Evolutionary conservation across 1,140 invertebrate species (phyloP), one percentile per base, ranked within the genome.

Genomic region (Oncopeltus fasciatus): DNA sequence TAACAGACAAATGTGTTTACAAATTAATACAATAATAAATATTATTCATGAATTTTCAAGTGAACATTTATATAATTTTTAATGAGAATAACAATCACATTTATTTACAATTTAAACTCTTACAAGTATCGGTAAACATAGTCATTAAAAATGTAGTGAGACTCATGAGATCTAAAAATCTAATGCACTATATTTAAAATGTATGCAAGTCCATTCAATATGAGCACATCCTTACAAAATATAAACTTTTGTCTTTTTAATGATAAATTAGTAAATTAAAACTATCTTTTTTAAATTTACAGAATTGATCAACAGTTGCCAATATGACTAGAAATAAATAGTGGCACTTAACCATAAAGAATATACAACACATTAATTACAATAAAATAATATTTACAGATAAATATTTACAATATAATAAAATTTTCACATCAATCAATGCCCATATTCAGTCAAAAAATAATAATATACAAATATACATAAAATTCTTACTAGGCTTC

Each of bases 321-420:
- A 26, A 53, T 53, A 53, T 53, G 49, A 53, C 49, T 53, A 53
- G 49, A 53, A 53, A 53, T 53, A 24, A 53, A 53, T 53, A 24
- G 49, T 53, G 49, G 49, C 49, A 53, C 49, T 53, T 53, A 53
- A 2, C 20, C 20, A 53, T 21, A 24, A 53, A 53, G 26, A 14
- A 53, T 24, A 26, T 24, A 26, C 24, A 53, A 26, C 4, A 53
- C 1, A 24, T 53, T 18, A 53, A 53, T 53, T 53, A 53, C 49
- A 53, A 53, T 14, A 53, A 53, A 53, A 5, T 24, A 53, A 4
- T 53, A 53, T 53, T 53, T 53, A 53, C 49, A 53, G 2, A 16
- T 53, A 53, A 21, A 18, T 53, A 53, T 53, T 53, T 53, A 53
- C 49, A 53, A 53, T 53, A 14, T 14, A 53, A 53, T 20, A 24